Conservation (phyloP, 1,140 invertebrate species). For the Drosophila quadrilineata region DNA sequence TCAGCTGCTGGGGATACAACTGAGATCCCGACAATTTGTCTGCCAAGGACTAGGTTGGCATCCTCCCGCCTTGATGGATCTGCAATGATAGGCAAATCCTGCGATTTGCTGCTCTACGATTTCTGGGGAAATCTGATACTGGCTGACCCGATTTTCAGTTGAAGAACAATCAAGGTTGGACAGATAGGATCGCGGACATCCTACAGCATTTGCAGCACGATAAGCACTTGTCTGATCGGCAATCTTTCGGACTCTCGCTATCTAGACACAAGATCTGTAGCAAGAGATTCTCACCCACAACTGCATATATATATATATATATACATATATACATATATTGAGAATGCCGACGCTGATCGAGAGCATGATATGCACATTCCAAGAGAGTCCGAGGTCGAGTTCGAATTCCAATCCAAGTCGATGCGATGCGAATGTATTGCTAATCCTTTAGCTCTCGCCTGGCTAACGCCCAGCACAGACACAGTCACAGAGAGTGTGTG, state of each 20-base stretch:
- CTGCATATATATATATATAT: no score
- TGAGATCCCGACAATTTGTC: constrained; percentile 43
- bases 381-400: background rate
- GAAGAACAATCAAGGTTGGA: constrained; percentile 18
- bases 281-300: constrained; percentile 12
- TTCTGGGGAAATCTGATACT: constrained; percentile 64
- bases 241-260: constrained; percentile 33
- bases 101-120: constrained; percentile 40
- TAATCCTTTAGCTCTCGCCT: constrained; percentile 56
- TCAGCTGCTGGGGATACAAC: constrained; percentile 18
- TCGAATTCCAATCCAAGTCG: background rate
- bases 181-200: constrained; percentile 27
- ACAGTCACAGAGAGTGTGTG: constrained; percentile 1
- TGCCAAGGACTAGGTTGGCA: constrained; percentile 32
- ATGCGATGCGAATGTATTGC: constrained; percentile 11
- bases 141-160: constrained; percentile 15
- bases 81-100: constrained; percentile 63
- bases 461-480: constrained; percentile 62
- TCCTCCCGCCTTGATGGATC: constrained; percentile 28
- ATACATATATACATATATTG: background rate
- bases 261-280: constrained; percentile 26
- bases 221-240: constrained; percentile 66
- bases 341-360: constrained; percentile 29
- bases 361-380: constrained; percentile 74
- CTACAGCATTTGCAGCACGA: constrained; percentile 38